Evolutionary conservation across 2,888 invertebrate species (phyloP).

Genomic region (Reticulitermes lucifugus): DNA sequence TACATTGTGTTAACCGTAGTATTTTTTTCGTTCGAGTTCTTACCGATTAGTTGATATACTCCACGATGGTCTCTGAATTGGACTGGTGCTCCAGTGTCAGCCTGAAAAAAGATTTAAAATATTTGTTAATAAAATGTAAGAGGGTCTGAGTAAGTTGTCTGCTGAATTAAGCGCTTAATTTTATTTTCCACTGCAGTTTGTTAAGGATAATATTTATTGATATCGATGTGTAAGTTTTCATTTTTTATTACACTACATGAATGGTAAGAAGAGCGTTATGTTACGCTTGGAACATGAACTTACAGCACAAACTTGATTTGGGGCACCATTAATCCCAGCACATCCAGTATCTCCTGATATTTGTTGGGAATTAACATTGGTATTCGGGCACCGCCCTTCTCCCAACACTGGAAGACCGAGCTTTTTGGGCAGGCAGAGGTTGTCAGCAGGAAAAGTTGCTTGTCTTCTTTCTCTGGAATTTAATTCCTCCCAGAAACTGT

Average conservation of each 20-base stretch:
- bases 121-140: too few species aligned
- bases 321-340: slow-evolving; percentile 66
- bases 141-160: too few species aligned
- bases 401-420: slow-evolving; percentile 67
- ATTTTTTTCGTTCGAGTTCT: neutral
- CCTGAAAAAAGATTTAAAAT: slow-evolving; percentile 60
- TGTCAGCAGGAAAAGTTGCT: neutral
- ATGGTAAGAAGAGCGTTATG: too few species aligned
- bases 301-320: slow-evolving; percentile 67
- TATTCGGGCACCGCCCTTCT: slow-evolving; percentile 63
- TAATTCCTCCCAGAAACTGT: too few species aligned
- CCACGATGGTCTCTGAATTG: slow-evolving; percentile 66
- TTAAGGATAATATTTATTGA: too few species aligned
- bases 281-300: slow-evolving; percentile 47
- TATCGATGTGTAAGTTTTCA: too few species aligned
- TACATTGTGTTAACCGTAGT: too few species aligned
- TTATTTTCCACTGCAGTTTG: too few species aligned
- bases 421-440: slow-evolving; percentile 67
- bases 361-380: slow-evolving; percentile 58
- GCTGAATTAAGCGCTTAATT: too few species aligned
- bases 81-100: slow-evolving; percentile 69
- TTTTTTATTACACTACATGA: too few species aligned
- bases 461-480: neutral
- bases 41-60: slow-evolving; percentile 68
- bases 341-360: slow-evolving; percentile 69